Base-by-base conservation (phyloP, 2,888 invertebrate genomes). In the Dicranocentrus wangi region DNA sequence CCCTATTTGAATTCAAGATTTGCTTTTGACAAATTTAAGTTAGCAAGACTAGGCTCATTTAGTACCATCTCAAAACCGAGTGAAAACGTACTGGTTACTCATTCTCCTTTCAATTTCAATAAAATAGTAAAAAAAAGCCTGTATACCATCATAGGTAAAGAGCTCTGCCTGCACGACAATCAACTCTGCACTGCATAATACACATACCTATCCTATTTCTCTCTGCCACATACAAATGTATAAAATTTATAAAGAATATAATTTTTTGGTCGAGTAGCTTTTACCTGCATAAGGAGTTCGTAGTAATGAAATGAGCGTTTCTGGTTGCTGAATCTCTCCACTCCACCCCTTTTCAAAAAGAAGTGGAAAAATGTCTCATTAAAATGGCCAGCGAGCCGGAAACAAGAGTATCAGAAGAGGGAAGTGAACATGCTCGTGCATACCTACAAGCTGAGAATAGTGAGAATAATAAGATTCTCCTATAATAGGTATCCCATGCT, bases 321-420 rank as follows among this genome's bases (percentile, higher is more conserved):
- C 61, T 39, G 61, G 61, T 61, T 61, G 32, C 61, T 39, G 32
- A 61, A 19, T 61, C 39, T 28, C 42, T 65, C 43, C 25, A 19
- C 63, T 25, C 23, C 1, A 65, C 43, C 43, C 65, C 43, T 63
- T 21, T 42, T 43, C 43, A 23, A 42, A 23, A 43, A 65, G 65
- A 13, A 42, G 65, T 65, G 65, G 65, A 65, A 65, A 65, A 65
- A 65, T 65, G 65, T 65, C 65, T 65, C 65, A 65, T 65, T 65
- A 65, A 65, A 65, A 43, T 65, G 21, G 65, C 25, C 65, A 65
- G 25, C 65, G 65, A 65, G 43, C 42, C 43, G 43, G 42, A 65
- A 65, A 65, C 61, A 32, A 61, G 61, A 19, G 32, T 17, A 17
- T 61, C 58, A 21, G 2, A 23, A 51, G 3, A 17, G 5, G 51